Conservation (phyloP, 2,797 vertebrate genomes). For the Xenentodon cancila region DNA sequence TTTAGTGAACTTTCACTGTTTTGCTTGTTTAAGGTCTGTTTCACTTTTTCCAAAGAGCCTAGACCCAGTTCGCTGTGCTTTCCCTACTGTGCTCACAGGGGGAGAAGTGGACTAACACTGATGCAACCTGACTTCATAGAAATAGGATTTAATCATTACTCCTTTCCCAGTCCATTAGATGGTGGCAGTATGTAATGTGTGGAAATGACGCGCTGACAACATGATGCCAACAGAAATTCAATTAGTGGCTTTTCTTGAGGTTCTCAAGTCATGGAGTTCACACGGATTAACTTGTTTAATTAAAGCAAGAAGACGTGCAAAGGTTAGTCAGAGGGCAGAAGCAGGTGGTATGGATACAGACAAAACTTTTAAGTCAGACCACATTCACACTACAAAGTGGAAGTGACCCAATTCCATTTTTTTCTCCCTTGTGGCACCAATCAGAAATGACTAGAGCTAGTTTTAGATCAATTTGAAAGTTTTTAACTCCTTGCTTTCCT, state of each 20-base stretch:
- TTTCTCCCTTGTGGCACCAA: too few species aligned
- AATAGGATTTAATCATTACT: neutral
- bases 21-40: neutral
- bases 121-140: neutral
- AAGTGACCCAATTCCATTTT: too few species aligned
- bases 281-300: neutral
- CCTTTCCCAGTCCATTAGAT: neutral
- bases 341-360: too few species aligned
- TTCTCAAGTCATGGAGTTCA: neutral
- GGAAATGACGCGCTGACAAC: neutral
- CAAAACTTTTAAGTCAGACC: too few species aligned
- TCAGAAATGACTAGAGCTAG: too few species aligned
- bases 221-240: neutral
- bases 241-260: neutral
- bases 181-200: neutral
- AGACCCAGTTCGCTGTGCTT: constrained; percentile 6
- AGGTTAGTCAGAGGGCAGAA: too few species aligned
- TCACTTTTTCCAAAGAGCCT: constrained; percentile 3
- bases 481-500: too few species aligned
- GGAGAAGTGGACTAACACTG: constrained; percentile 4
- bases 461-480: too few species aligned
- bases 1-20: constrained; percentile 31
- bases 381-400: too few species aligned
- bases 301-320: neutral
- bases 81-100: neutral